Percentiles rank a stretch among this genome's conserved stretches.
These are phyloP conservation scores for Pissodes strobi DNA, from an alignment of 1,140 invertebrate genomes.

Conservation along the genomic window DNA sequence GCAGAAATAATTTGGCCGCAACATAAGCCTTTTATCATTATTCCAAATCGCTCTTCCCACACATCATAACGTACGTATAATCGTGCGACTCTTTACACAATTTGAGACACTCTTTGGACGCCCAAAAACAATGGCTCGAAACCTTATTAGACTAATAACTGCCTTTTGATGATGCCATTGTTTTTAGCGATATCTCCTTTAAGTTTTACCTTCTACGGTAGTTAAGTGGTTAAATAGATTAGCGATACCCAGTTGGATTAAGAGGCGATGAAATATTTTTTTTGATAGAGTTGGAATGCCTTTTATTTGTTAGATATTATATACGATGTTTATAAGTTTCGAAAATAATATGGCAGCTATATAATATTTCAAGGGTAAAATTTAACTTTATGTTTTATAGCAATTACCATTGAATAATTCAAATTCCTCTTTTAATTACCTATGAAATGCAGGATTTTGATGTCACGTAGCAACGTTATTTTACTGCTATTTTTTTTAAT, in stretches of 20 bases:
- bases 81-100: slow-evolving; percentile 28
- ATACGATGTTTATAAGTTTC: no score
- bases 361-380: no score
- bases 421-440: no score
- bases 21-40: no score
- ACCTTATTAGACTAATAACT: slow-evolving; percentile 32
- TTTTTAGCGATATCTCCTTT: slow-evolving; percentile 23
- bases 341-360: no score
- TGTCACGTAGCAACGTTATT: no score
- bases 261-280: slow-evolving; percentile 6
- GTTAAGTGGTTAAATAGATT: slow-evolving; percentile 17
- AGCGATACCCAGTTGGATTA: slow-evolving; percentile 3
- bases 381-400: no score
- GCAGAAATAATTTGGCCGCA: no score
- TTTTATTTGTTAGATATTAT: no score
- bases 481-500: no score
- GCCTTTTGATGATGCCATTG: slow-evolving; percentile 29
- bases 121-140: slow-evolving; percentile 18
- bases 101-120: slow-evolving; percentile 13
- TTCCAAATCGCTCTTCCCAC: slow-evolving; percentile 16
- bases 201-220: slow-evolving; percentile 20
- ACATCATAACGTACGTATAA: slow-evolving; percentile 28
- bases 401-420: no score
- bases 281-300: background rate
- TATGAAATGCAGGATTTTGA: no score